Conservation (phyloP, 1,140 invertebrate genomes). For the Bicyclus anynana region DNA sequence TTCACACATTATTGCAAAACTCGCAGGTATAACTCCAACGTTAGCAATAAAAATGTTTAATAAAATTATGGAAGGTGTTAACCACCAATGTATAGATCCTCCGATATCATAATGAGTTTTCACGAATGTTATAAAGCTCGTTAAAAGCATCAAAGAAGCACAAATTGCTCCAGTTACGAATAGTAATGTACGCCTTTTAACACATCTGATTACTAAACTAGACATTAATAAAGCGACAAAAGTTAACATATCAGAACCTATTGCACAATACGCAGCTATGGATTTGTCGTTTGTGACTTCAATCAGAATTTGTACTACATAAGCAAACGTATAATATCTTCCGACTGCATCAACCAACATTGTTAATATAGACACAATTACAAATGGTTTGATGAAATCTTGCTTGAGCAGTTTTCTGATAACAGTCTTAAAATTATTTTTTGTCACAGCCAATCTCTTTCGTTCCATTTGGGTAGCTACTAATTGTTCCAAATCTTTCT, state of each 20-base stretch:
- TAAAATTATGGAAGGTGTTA: slow-evolving; percentile 31
- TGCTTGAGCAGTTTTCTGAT: slow-evolving; percentile 21
- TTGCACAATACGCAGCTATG: slow-evolving; percentile 33
- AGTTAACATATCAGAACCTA: slow-evolving; percentile 32
- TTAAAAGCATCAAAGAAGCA: slow-evolving; percentile 32
- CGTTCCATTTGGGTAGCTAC: slow-evolving; percentile 27
- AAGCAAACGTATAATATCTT: slow-evolving; percentile 35
- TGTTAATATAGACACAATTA: slow-evolving; percentile 30
- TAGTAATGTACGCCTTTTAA: slow-evolving; percentile 36
- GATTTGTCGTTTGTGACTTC: slow-evolving; percentile 34
- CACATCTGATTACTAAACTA: slow-evolving; percentile 24
- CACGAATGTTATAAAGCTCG: slow-evolving; percentile 29
- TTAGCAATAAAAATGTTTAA: slow-evolving; percentile 33
- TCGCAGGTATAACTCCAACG: slow-evolving; percentile 36
- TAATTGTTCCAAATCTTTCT: slow-evolving; percentile 22
- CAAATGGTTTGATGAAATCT: slow-evolving; percentile 37
- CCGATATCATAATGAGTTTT: slow-evolving; percentile 14
- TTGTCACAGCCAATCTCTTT: slow-evolving; percentile 3
- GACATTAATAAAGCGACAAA: slow-evolving; percentile 30
- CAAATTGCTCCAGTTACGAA: slow-evolving; percentile 29
- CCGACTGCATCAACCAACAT: slow-evolving; percentile 38
- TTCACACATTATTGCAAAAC: slow-evolving; percentile 39
- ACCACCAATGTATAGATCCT: slow-evolving; percentile 20
- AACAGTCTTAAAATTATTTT: slow-evolving; percentile 4
- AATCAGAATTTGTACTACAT: slow-evolving; percentile 39